Conservation (phyloP, 2,113 vertebrate genomes). For the Steatornis caripensis region DNA sequence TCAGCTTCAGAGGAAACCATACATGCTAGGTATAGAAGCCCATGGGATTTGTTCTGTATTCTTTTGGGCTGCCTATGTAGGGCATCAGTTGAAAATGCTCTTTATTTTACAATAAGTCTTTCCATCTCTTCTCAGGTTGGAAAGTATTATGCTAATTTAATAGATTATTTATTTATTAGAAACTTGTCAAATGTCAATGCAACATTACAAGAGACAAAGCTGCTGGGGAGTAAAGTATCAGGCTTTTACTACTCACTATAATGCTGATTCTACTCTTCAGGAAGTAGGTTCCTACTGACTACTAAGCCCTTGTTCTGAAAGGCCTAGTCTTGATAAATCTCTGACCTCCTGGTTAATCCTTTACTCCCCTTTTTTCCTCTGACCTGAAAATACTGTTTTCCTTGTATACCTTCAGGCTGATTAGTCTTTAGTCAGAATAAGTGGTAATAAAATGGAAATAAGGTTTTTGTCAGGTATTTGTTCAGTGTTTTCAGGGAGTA, state of each 20-base stretch:
- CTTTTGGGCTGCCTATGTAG: background rate
- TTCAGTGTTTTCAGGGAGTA: background rate
- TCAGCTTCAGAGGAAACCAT: background rate
- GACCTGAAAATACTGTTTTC: background rate
- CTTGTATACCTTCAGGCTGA: background rate
- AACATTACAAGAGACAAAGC: background rate
- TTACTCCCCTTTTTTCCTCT: background rate
- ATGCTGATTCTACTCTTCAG: background rate
- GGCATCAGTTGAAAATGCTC: background rate
- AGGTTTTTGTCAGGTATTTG: background rate
- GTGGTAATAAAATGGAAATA: background rate
- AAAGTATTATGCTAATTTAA: background rate
- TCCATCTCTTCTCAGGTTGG: background rate
- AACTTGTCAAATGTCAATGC: background rate
- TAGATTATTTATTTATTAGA: background rate
- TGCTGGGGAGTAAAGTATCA: background rate
- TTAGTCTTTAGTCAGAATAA: background rate
- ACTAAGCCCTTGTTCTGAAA: background rate
- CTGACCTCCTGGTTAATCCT: background rate
- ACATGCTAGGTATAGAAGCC: background rate
- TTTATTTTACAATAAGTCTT: background rate
- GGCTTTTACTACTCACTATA: background rate
- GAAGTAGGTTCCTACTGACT: background rate
- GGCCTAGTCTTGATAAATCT: background rate
- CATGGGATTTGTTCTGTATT: background rate